These are phyloP conservation scores for Halictus quadricinctus DNA, from an alignment of 2,888 invertebrate species.

Conservation along the genomic window DNA sequence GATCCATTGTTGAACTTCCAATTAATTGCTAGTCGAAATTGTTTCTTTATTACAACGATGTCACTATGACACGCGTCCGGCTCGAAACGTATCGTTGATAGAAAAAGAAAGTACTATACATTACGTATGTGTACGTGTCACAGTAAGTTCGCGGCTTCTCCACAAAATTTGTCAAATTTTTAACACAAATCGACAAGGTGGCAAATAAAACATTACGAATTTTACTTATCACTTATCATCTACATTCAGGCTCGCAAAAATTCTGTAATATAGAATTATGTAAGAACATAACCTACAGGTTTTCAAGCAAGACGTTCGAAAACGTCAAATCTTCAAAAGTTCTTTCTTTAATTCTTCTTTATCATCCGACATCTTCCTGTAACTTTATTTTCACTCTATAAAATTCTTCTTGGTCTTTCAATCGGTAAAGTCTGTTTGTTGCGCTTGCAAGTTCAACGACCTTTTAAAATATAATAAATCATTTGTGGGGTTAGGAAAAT, in stretches of 20 bases:
- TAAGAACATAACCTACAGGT: conserved; percentile 31
- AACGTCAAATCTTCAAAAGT: not conserved
- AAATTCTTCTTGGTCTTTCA: not conserved
- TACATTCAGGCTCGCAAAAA: not conserved
- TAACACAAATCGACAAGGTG: not conserved
- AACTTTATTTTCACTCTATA: not conserved
- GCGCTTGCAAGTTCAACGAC: not conserved
- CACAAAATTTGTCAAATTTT: not conserved
- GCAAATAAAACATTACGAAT: not conserved
- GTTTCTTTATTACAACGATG: not conserved
- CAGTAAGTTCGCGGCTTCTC: not conserved
- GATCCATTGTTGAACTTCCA: conserved; percentile 82
- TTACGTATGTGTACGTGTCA: not conserved
- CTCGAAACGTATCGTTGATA: not conserved
- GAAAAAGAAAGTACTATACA: not conserved
- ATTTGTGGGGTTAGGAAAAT: not conserved
- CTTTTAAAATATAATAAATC: not conserved
- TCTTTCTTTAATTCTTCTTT: not conserved
- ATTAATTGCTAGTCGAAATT: not conserved
- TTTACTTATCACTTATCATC: not conserved
- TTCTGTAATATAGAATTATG: not conserved
- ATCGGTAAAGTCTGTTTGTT: not conserved
- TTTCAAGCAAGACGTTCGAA: not conserved
- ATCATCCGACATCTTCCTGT: not conserved
- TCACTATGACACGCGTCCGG: conserved; percentile 8